Percentiles rank a stretch among this genome's conserved stretches.
Conservation (phyloP, 2,113 vertebrate genomes). For the cat (Felis catus) region F.catus_Fca126_mat1.0 CM031411.1:3053501-3054000, state of each 20-base stretch:
- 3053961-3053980: background rate
- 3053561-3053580: background rate
- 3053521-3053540: background rate
- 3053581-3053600: no score
- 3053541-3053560: no score
- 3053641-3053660: background rate
- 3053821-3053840: background rate
- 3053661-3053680: background rate
- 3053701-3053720: background rate
- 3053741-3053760: background rate
- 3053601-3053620: no score
- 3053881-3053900: background rate
- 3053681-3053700: background rate
- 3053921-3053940: background rate
- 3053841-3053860: background rate
- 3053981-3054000: background rate
- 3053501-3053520: background rate
- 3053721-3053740: no score
- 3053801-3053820: no score
- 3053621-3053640: background rate
- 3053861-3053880: no score
- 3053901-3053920: background rate
- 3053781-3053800: background rate
- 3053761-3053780: background rate
- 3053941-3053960: no score